A percentile compares a stretch with the other conserved stretches of the same genome.
These are phyloP conservation scores for Cyphotilapia sp. DNA, from an alignment of 2,113 vertebrate species.

Conservation along the genomic window DNA sequence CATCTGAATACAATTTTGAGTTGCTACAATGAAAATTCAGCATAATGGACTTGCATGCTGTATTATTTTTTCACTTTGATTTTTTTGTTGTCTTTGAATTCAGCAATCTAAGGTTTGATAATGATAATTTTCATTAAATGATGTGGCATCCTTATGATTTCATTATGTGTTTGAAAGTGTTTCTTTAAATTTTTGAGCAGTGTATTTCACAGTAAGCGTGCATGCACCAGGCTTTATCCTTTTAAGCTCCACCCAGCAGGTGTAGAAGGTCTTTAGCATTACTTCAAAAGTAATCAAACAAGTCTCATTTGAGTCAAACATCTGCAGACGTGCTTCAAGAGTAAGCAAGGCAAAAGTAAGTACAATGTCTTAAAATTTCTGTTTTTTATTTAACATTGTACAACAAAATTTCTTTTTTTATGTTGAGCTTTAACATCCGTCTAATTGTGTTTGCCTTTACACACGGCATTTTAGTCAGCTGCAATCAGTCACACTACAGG, in stretches of 20 bases:
- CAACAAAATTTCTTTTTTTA: background rate
- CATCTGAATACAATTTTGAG: background rate
- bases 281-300: slow-evolving; percentile 15
- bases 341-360: slow-evolving; percentile 16
- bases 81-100: background rate
- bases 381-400: background rate
- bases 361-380: background rate
- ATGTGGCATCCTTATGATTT: background rate
- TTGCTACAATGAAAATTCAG: background rate
- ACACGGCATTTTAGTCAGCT: background rate
- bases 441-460: background rate
- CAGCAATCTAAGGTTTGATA: background rate
- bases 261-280: background rate
- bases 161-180: background rate
- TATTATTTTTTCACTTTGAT: background rate
- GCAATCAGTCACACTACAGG: background rate
- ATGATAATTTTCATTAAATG: background rate
- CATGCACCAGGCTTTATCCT: background rate
- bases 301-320: background rate
- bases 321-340: background rate
- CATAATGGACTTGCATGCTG: background rate
- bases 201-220: background rate
- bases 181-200: background rate
- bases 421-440: background rate
- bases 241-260: slow-evolving; percentile 36